Evolutionary conservation across 2,113 vertebrate species (phyloP), one percentile per base, ranked within the genome.

Genomic region (Phalacrocorax pelagicus): DNA sequence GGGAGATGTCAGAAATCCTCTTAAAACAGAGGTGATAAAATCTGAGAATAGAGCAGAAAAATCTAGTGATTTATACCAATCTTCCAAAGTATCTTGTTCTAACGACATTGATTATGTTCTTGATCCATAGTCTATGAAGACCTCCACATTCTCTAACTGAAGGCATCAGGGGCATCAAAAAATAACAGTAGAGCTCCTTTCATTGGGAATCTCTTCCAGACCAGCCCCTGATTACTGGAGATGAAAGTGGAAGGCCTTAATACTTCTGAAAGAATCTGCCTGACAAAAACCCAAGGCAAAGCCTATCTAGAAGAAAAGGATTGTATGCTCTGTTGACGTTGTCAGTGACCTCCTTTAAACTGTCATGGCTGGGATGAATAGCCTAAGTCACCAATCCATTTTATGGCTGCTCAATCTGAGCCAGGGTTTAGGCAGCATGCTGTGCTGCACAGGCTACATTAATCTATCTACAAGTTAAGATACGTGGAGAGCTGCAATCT

Each of bases 391-490:
- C 86, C 92, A 95, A 91, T 95, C 94, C 93, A 94, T 95, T 96
- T 96, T 94, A 38, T 49, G 75, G 92, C 94, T 94, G 96, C 96
- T 97, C 95, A 97, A 92, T 96, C 96, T 94, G 93, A 97, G 96
- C 90, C 92, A 74, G 72, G 75, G 72, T 86, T 92, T 93, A 78
- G 70, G 75, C 21, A 74, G 15, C 85, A 30, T 11, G 81, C 81
- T 91, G 85, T 19, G 90, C 90, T 59, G 42, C 59, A 63, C 55
- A 40, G 55, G 63, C 85, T 47, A 19, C 0, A 0, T 26, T 93
- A 88, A 90, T 90, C 85, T 69, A 38, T 26, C 67, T 19, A 61
- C 85, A 80, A 6, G 3, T 27, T 59, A 80, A 75, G 15, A 73
- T 54, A 71, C 8, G 1, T 0, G 0, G 18, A 91, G 62, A 77